phyloP scores from a whole-genome alignment of 2,888 invertebrate genomes.

The Conomelus anceps region DNA sequence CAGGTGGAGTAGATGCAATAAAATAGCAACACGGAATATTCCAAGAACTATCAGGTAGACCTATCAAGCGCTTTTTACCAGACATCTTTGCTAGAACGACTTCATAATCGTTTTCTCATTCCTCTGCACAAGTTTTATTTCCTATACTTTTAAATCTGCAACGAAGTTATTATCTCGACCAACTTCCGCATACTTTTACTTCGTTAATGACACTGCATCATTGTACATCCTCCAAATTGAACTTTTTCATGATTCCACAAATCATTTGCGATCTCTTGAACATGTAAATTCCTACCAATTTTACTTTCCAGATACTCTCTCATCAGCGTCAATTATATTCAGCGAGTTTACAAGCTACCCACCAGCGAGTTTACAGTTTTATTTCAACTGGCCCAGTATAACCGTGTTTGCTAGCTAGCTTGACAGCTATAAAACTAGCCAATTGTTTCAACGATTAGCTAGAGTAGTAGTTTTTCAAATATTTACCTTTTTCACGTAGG shows the following conservation, averaged over 20 bases:
- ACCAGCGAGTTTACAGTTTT: no score
- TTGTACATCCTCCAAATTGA: background rate
- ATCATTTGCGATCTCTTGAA: background rate
- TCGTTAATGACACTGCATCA: background rate
- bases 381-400: no score
- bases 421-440: no score
- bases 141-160: background rate
- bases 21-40: background rate
- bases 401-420: no score
- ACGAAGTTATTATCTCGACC: background rate
- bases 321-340: no score
- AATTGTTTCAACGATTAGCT: no score
- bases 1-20: background rate
- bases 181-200: background rate
- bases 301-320: no score
- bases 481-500: no score
- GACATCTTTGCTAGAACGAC: background rate
- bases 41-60: background rate
- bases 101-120: background rate
- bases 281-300: background rate
- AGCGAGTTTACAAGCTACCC: no score
- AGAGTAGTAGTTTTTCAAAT: no score
- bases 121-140: background rate
- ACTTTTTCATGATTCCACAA: background rate
- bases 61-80: background rate